Evolutionary conservation across 2,113 vertebrate genomes (phyloP).

Genomic region (Xerus inauris): DNA sequence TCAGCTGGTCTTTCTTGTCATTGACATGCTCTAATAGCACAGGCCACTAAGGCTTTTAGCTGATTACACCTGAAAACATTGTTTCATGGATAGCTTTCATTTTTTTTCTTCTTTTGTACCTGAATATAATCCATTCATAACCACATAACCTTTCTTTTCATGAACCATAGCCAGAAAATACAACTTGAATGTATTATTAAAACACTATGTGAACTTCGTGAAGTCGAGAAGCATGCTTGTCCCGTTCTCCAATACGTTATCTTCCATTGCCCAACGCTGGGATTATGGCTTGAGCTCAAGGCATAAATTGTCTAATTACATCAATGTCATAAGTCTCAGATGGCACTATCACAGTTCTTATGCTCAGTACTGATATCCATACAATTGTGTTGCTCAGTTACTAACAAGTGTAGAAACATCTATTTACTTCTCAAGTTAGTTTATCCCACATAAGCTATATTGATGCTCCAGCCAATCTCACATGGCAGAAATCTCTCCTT

Average conservation of each 20-base stretch:
- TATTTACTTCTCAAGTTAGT: background rate
- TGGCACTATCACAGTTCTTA: background rate
- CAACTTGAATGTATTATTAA: background rate
- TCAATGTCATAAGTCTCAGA: background rate
- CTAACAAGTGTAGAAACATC: background rate
- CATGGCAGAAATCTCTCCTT: background rate
- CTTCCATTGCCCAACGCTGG: background rate
- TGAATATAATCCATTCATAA: background rate
- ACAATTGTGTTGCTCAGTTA: background rate
- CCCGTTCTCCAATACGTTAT: background rate
- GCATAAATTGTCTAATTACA: background rate
- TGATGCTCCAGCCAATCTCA: background rate
- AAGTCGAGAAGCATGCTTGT: fast-evolving
- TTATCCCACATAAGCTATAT: background rate
- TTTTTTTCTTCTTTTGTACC: background rate
- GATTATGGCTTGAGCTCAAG: background rate
- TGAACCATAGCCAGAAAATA: background rate
- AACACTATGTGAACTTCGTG: background rate
- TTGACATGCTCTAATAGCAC: background rate
- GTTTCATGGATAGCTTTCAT: background rate
- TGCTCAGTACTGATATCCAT: background rate
- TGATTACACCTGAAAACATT: background rate
- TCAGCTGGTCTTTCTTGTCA: background rate
- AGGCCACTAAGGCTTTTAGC: background rate
- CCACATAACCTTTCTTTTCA: background rate